Conservation (phyloP, 1,140 invertebrate species). For the Euglossa dilemma region DNA sequence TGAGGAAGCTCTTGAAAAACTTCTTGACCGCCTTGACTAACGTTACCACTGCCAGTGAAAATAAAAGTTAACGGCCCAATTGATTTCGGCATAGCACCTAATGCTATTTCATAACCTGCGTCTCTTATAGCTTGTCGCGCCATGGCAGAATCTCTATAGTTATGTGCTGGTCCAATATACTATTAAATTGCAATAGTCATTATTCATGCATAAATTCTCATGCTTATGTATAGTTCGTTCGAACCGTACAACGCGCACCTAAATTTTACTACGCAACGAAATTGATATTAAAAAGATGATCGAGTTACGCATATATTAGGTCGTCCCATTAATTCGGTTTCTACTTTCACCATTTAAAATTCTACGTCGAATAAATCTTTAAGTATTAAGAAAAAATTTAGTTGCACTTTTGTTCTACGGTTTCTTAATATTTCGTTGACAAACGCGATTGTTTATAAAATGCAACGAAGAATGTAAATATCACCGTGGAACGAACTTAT, state of each 20-base stretch:
- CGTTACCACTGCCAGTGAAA: slow-evolving; percentile 96
- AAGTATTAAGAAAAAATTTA: too few relatives aligned
- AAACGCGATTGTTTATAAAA: too few relatives aligned
- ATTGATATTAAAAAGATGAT: too few relatives aligned
- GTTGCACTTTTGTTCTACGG: too few relatives aligned
- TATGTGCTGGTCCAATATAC: slow-evolving; percentile 99
- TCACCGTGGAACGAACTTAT: too few relatives aligned
- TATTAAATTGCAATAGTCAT: slow-evolving; percentile 74
- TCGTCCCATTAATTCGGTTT: too few relatives aligned
- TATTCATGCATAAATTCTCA: neutral
- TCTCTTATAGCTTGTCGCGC: slow-evolving; percentile 98
- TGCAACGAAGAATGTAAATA: too few relatives aligned
- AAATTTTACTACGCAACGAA: neutral
- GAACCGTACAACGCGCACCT: too few relatives aligned
- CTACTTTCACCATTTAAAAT: too few relatives aligned
- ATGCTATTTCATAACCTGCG: slow-evolving; percentile 98
- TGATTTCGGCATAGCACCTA: slow-evolving; percentile 98
- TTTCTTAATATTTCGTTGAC: too few relatives aligned
- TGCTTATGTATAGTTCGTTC: neutral
- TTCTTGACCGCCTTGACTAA: slow-evolving; percentile 96
- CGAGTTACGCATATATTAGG: too few relatives aligned
- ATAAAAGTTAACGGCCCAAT: slow-evolving; percentile 98
- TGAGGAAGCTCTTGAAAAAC: slow-evolving; percentile 98
- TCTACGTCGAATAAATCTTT: too few relatives aligned
- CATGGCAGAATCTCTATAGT: slow-evolving; percentile 98